Base-by-base conservation (phyloP, 2,888 invertebrate genomes). In the Habroteleia sp. region DNA sequence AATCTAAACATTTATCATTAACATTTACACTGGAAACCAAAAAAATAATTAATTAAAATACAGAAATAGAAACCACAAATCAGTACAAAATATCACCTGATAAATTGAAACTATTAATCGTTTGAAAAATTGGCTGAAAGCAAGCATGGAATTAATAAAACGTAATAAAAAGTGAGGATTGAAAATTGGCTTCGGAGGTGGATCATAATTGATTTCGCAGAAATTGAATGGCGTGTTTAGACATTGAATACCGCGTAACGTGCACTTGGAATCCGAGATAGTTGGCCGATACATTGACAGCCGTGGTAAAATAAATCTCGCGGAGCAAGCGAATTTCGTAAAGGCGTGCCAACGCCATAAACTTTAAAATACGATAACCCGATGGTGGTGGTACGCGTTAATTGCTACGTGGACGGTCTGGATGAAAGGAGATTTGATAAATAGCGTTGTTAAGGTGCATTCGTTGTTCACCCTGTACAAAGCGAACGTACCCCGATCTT, bases 341-440 rank as follows among this genome's bases (percentile, higher is more conserved):
- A 86, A 84, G 87, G 87, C 86, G 86, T 87, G 82, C 77, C 85
- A 76, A 78, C 81, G 82, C 82, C 80, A 84, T 86, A 86, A 87
- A 85, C 79, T 84, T 85, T 82, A 84, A 85, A 85, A 85, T 86
- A 86, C 83, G 87, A 86, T 85, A 84, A 84, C 85, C 81, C 83
- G 80, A 80, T 76, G 79, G 84, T 83, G 83, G 58, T 68, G 68
- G 68, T 83, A 87, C 84, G 86, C 82, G 85, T 86, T 87, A 87
- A 87, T 86, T 87, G 85, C 85, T 84, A 84, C 81, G 84, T 84
- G 81, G 83, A 84, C 83, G 81, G 83, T 80, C 80, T 81, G 83
- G 84, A 83, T 83, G 85, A 85, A 85, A 85, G 83, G 80, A 84
- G 82, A 79, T 82, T 84, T 87, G 85, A 87, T 87, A 84, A 86